Conservation (phyloP, 2,797 vertebrate species). For the Myiotriccus ornatus region DNA sequence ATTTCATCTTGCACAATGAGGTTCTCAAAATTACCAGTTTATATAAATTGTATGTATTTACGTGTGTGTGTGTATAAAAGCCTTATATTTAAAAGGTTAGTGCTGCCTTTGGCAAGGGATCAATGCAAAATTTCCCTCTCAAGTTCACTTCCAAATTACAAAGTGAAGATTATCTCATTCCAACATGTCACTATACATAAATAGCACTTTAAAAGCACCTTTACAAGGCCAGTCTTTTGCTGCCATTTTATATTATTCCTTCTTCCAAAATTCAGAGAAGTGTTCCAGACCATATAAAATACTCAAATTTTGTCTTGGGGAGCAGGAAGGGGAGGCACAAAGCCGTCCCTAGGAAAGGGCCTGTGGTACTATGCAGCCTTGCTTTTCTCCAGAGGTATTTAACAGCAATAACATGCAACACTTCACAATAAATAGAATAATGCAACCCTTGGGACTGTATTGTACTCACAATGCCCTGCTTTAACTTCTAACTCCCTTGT, state of each 20-base stretch:
- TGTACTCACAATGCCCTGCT: neutral
- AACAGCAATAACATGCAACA: neutral
- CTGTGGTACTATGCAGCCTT: neutral
- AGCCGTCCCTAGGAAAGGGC: neutral
- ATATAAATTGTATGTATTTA: neutral
- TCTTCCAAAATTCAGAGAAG: neutral
- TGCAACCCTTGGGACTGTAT: neutral
- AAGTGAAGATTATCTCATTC: neutral
- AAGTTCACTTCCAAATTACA: neutral
- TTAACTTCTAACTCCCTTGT: neutral
- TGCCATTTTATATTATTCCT: neutral
- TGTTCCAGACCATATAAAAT: neutral
- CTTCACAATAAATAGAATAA: neutral
- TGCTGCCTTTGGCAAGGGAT: neutral
- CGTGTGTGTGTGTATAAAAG: rapidly evolving
- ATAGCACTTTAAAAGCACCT: neutral
- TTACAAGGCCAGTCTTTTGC: neutral
- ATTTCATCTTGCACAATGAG: neutral
- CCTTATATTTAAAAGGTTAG: neutral
- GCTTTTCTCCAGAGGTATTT: neutral
- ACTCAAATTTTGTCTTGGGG: neutral
- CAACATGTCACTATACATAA: neutral
- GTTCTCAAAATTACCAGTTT: neutral
- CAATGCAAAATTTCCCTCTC: neutral
- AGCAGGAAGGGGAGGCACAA: neutral